Conservation (phyloP, 2,797 vertebrate species). For the Karalla daura region DNA sequence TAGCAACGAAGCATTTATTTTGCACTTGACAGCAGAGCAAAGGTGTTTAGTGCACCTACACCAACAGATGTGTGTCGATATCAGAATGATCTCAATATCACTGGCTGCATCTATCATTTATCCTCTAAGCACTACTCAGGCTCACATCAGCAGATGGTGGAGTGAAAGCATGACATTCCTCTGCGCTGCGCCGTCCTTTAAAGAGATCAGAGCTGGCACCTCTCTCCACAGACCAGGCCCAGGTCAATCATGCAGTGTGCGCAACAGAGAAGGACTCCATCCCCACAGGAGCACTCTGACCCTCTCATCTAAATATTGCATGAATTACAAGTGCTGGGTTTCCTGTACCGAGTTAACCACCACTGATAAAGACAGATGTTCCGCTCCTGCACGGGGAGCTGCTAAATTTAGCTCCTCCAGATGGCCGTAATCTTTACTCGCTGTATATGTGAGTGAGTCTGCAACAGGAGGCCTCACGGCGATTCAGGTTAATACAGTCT, state of each 20-base stretch:
- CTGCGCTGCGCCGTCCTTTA: slow-evolving; percentile 52
- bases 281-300: slow-evolving; percentile 76
- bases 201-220: slow-evolving; percentile 67
- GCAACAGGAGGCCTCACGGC: slow-evolving; percentile 14
- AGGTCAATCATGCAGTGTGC: slow-evolving; percentile 63
- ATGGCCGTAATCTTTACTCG: slow-evolving; percentile 39
- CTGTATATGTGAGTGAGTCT: slow-evolving; percentile 43
- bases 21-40: background rate
- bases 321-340: slow-evolving; percentile 80
- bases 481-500: slow-evolving; percentile 26
- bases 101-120: slow-evolving; percentile 34
- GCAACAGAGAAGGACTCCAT: slow-evolving; percentile 56
- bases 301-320: slow-evolving; percentile 83
- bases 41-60: background rate
- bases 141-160: slow-evolving; percentile 37
- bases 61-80: slow-evolving; percentile 18
- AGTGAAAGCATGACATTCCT: slow-evolving; percentile 57
- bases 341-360: slow-evolving; percentile 73
- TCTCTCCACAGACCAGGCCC: slow-evolving; percentile 56
- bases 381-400: slow-evolving; percentile 61
- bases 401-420: slow-evolving; percentile 68
- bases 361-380: slow-evolving; percentile 79
- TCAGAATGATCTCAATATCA: slow-evolving; percentile 36
- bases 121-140: slow-evolving; percentile 35
- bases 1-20: background rate